Base-by-base conservation (phyloP, 2,888 invertebrate genomes). In the Nomada ferruginata region DNA sequence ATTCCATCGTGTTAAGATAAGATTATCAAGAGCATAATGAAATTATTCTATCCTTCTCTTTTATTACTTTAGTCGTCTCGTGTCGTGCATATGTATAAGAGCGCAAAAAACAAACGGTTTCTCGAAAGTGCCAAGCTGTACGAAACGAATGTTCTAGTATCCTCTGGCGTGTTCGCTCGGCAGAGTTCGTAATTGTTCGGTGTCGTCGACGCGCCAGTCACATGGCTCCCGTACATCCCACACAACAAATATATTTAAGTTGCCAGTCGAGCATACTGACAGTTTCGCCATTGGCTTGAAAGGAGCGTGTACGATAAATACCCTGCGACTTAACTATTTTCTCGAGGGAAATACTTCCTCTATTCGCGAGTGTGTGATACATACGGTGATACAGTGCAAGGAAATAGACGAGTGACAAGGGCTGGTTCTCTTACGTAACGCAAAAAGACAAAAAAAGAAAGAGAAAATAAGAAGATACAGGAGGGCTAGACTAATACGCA, bases 221-320 rank as follows among this genome's bases (percentile, higher is more conserved):
- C 89, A 81, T 86, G 84, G 84, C 64, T 52, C 57, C 26, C 44
- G 53, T 59, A 63, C 87, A 57, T 59, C 84, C 87, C 79, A 87
- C 88, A 79, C 88, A 71, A 75, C 68, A 81, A 83, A 85, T 85
- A 87, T 87, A 89, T 89, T 89, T 88, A 87, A 90, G 87, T 78
- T 73, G 79, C 70, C 63, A 80, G 23, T 75, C 63, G 64, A 47
- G 70, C 79, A 70, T 29, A 36, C 72, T 89, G 90, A 87, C 90
- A 89, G 89, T 89, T 83, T 84, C 82, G 44, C 74, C 75, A 74
- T 84, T 59, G 84, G 84, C 52, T 42, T n/a, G 69, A 42, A 61
- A 59, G 55, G 61, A 53, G 59, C 10, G 44, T 57, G 26, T 55
- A 57, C 23, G 18, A 18, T 55, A 1, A 47, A 36, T 65, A 60